A percentile compares a stretch with the other conserved stretches of the same genome.
These are phyloP conservation scores for Rhinoptilus africanus DNA, from an alignment of 2,113 vertebrate species.

Conservation along the genomic window DNA sequence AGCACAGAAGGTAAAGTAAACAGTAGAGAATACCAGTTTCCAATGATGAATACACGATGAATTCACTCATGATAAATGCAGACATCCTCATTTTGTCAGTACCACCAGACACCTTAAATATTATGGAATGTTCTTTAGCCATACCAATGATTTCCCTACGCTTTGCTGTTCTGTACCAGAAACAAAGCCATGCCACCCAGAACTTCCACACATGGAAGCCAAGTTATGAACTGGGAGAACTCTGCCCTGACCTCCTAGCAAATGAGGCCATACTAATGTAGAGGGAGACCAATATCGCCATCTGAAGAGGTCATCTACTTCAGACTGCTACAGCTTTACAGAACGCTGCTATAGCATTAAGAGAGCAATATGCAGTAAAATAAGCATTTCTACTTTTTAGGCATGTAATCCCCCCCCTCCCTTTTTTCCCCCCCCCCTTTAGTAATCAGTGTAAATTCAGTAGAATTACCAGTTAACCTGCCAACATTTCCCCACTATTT, in stretches of 20 bases:
- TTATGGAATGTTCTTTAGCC: not conserved
- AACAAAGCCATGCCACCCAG: not conserved
- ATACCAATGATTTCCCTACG: not conserved
- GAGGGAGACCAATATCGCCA: not conserved
- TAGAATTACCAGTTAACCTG: not conserved
- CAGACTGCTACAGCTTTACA: not conserved
- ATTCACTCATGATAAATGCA: not conserved
- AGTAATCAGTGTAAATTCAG: not conserved
- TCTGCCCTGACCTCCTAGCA: not conserved
- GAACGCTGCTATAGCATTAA: not conserved
- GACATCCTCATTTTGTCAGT: not conserved
- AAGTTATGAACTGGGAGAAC: not conserved
- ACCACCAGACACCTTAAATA: not conserved
- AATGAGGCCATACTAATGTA: not conserved
- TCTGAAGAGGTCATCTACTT: not conserved
- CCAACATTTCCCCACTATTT: not conserved
- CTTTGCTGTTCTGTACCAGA: not conserved
- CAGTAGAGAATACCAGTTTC: not conserved
- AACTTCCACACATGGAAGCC: not conserved
- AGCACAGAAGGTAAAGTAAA: not conserved
- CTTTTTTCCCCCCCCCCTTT: not conserved
- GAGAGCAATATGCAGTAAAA: not conserved
- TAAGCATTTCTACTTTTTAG: not conserved
- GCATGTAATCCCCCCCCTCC: not conserved
- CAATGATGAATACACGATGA: not conserved